Conservation (phyloP, 2,797 vertebrate genomes). For the Octomys mimax region DNA sequence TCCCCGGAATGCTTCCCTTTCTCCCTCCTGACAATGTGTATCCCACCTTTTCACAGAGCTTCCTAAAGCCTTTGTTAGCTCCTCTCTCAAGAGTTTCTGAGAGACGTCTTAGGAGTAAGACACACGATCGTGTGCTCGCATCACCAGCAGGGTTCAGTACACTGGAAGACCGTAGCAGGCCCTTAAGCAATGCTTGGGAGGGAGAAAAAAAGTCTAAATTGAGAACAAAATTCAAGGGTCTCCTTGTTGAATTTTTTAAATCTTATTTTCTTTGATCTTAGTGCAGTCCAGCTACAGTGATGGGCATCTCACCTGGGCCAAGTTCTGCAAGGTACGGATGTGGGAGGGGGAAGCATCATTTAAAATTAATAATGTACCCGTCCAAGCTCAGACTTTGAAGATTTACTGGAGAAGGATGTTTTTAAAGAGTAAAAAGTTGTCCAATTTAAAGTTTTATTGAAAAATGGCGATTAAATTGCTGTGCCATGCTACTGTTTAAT, state of each 20-base stretch:
- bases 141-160: not conserved
- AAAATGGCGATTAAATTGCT: not conserved
- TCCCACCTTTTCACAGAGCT: not conserved
- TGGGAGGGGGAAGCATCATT: not conserved
- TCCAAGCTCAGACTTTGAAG: not conserved
- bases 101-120: not conserved
- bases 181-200: not conserved
- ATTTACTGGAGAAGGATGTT: conserved; percentile 44
- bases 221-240: conserved; percentile 23
- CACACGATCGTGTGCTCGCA: not conserved
- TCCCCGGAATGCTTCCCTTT: not conserved
- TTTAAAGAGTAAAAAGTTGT: not conserved
- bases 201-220: not conserved
- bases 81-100: not conserved
- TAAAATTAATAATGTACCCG: not conserved
- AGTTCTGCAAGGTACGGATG: conserved; percentile 95
- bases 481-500: not conserved
- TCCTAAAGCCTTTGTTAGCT: not conserved
- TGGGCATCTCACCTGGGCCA: conserved; percentile 96
- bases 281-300: conserved; percentile 93
- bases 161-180: not conserved
- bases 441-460: conserved; percentile 18
- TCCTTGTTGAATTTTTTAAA: conserved; percentile 19
- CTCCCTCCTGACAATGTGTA: not conserved
- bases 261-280: conserved; percentile 82